Conservation (phyloP, 23 tunicate genomes). For the Phallusia fumigata region DNA sequence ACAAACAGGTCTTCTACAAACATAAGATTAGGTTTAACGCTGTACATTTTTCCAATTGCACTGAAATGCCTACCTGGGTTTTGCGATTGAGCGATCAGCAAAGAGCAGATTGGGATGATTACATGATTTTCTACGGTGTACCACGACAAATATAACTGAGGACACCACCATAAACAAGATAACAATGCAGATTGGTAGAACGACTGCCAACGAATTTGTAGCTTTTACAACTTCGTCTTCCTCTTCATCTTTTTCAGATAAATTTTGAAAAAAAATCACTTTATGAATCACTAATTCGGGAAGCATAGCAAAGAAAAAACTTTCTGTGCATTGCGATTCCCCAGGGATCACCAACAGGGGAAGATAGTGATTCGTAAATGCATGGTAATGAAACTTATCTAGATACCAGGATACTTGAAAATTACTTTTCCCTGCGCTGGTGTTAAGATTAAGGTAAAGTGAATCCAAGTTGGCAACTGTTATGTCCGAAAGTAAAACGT, state of each 20-base stretch:
- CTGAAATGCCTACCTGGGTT: not conserved
- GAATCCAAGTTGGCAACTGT: not conserved
- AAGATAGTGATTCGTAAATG: not conserved
- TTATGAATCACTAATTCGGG: not conserved
- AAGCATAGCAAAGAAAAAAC: constrained; percentile 2
- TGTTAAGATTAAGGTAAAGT: not conserved
- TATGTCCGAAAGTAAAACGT: not conserved
- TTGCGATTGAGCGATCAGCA: not conserved
- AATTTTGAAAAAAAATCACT: not conserved
- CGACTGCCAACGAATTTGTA: not conserved
- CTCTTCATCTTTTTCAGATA: not conserved
- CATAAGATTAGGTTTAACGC: not conserved
- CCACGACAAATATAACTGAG: not conserved
- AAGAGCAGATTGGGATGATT: not conserved
- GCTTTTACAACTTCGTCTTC: not conserved
- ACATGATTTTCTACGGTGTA: not conserved
- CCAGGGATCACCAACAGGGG: not conserved
- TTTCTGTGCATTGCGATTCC: not conserved
- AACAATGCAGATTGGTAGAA: not conserved
- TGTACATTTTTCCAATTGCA: not conserved
- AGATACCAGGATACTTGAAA: not conserved
- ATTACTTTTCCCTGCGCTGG: not conserved
- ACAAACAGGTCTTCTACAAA: not conserved
- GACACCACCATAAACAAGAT: not conserved
- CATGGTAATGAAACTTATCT: not conserved